These are phyloP conservation scores for Diabrotica undecimpunctata DNA, from an alignment of 1,140 invertebrate genomes.

Conservation along the genomic window DNA sequence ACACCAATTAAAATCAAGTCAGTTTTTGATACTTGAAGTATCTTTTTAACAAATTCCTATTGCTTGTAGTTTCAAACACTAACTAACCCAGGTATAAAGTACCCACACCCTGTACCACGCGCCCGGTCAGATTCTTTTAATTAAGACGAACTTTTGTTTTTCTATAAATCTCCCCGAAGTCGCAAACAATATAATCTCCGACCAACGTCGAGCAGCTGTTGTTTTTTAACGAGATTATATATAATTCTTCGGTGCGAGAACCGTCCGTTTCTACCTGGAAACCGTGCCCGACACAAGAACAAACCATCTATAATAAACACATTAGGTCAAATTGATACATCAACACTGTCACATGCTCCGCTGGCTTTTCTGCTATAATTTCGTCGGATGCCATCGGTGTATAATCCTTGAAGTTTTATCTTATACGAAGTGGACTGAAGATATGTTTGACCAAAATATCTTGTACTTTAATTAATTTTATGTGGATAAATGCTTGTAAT, in stretches of 20 bases:
- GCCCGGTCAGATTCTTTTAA: background rate
- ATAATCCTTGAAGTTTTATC: too few relatives aligned
- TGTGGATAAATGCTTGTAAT: too few relatives aligned
- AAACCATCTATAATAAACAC: constrained; percentile 3
- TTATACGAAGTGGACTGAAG: too few relatives aligned
- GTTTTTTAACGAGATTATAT: background rate
- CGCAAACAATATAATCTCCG: background rate
- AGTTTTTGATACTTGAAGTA: too few relatives aligned
- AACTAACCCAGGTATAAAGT: too few relatives aligned
- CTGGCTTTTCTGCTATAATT: background rate
- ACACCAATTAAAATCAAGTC: too few relatives aligned
- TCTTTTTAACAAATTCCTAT: too few relatives aligned
- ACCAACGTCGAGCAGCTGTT: background rate
- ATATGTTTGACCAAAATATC: too few relatives aligned
- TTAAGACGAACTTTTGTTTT: background rate
- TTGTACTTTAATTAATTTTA: too few relatives aligned
- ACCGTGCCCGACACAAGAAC: background rate
- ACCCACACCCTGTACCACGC: too few relatives aligned
- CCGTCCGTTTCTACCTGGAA: background rate
- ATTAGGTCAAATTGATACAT: constrained; percentile 2
- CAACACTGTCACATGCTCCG: constrained; percentile 1
- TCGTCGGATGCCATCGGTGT: too few relatives aligned
- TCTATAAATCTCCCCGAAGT: background rate
- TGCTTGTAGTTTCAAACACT: too few relatives aligned
- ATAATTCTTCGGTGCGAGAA: constrained; percentile 1